Conservation (phyloP, 2,888 invertebrate genomes). For the Cosmorhoe ocellata region DNA sequence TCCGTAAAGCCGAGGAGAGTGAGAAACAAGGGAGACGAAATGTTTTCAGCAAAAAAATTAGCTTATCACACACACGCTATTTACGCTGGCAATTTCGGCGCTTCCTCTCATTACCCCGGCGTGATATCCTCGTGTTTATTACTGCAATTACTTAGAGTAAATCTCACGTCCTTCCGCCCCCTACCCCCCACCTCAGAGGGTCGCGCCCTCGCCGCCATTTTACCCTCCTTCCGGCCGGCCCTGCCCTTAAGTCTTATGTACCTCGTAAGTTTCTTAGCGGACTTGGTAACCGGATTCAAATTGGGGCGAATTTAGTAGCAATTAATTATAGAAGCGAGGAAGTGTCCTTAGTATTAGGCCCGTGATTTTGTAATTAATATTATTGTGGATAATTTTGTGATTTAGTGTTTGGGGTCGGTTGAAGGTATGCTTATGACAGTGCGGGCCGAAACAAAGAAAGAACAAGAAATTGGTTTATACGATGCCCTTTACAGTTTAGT, state of each 20-base stretch:
- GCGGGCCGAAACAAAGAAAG: conserved; percentile 1
- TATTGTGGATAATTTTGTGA: conserved; percentile 63
- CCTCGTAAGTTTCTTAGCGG: conserved; percentile 81
- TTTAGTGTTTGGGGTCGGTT: conserved; percentile 54
- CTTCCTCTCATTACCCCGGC: conserved; percentile 81
- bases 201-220: conserved; percentile 78
- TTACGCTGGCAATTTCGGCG: conserved; percentile 78
- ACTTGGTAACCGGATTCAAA: conserved; percentile 82
- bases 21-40: conserved; percentile 43
- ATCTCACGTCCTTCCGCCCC: conserved; percentile 82
- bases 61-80: conserved; percentile 82
- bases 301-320: conserved; percentile 82
- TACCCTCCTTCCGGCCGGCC: conserved; percentile 80
- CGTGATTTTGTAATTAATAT: conserved; percentile 72
- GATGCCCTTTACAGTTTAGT: background rate
- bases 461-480: background rate
- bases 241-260: conserved; percentile 83
- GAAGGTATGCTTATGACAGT: conserved; percentile 26
- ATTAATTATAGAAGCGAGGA: conserved; percentile 79
- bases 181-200: conserved; percentile 62
- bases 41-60: conserved; percentile 60
- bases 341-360: conserved; percentile 70
- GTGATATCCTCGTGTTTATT: conserved; percentile 83
- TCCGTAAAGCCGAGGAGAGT: conserved; percentile 36
- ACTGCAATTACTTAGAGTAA: conserved; percentile 84